phyloP scores from a whole-genome alignment of 2,113 vertebrate species.

The Dinomys branickii region DNA sequence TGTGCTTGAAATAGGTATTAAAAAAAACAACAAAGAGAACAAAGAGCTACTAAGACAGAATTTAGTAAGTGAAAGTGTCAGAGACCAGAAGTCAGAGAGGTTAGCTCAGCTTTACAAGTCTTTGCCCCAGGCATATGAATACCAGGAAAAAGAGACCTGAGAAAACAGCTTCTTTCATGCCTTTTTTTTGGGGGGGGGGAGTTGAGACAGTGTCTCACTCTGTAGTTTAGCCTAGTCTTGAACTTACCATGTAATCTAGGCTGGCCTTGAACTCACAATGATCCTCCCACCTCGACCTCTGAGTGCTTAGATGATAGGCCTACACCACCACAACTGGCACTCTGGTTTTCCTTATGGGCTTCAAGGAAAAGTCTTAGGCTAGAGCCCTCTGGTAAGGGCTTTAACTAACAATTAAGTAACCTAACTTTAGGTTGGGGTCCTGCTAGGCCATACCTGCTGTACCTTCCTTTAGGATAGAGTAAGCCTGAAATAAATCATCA shows the following conservation, averaged over 20 bases:
- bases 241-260: not conserved
- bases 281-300: not conserved
- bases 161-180: not conserved
- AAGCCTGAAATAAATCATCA: not conserved
- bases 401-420: not conserved
- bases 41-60: not conserved
- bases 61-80: not conserved
- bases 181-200: not conserved
- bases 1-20: not conserved
- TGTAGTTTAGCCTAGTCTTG: not conserved
- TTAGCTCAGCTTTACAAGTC: not conserved
- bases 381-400: too few relatives aligned
- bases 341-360: not conserved
- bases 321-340: not conserved
- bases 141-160: not conserved
- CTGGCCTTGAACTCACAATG: not conserved
- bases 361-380: not conserved
- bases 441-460: not conserved
- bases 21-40: not conserved
- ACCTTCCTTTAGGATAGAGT: not conserved
- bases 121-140: not conserved
- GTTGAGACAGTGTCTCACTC: not conserved
- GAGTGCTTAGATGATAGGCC: not conserved
- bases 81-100: not conserved
- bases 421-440: not conserved